A percentile compares a stretch with the other conserved stretches of the same genome.
phyloP scores from a whole-genome alignment of 2,888 invertebrate genomes.

The Antheraea assamensis region DNA sequence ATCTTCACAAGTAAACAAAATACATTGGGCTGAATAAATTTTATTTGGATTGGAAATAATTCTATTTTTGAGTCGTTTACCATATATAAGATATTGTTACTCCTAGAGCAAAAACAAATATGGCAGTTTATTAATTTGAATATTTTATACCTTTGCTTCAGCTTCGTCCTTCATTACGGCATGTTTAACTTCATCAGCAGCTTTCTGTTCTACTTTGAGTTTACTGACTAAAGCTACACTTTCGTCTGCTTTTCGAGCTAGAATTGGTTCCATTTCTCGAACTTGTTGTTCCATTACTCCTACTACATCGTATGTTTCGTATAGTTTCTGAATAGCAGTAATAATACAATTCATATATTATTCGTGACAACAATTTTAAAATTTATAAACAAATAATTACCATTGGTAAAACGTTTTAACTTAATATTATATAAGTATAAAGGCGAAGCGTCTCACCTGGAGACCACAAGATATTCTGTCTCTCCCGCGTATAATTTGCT shows the following conservation, averaged over 20 bases:
- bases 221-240: constrained; percentile 88
- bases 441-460: constrained; percentile 55
- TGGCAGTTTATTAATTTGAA: neutral
- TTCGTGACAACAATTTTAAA: neutral
- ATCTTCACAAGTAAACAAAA: constrained; percentile 62
- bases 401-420: no score
- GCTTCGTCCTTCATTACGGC: constrained; percentile 92
- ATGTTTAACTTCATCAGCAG: constrained; percentile 90
- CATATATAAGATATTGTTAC: neutral
- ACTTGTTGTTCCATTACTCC: constrained; percentile 93
- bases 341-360: neutral
- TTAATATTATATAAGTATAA: no score
- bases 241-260: constrained; percentile 87
- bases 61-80: neutral
- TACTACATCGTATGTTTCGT: constrained; percentile 91
- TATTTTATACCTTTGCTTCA: constrained; percentile 84
- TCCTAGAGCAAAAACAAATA: neutral
- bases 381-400: neutral
- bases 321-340: constrained; percentile 82
- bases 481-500: constrained; percentile 84
- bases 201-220: constrained; percentile 90
- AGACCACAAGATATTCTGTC: constrained; percentile 90
- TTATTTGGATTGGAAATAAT: neutral
- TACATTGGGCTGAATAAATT: neutral
- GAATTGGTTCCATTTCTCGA: constrained; percentile 89